These are phyloP conservation scores for Heliconius eleuchia DNA, from an alignment of 1,140 invertebrate species.

Conservation along the genomic window DNA sequence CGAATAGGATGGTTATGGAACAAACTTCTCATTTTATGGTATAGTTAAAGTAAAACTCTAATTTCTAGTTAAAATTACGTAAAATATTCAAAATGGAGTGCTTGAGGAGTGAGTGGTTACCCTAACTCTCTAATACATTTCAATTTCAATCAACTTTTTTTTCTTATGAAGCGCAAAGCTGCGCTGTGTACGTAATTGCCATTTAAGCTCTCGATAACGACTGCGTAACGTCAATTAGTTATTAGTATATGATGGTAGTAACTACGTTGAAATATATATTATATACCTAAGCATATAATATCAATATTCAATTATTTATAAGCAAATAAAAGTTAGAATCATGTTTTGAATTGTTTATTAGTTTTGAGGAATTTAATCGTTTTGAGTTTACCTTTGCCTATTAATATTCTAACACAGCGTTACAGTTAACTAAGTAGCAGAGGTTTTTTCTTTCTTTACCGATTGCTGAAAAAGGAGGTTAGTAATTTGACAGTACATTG, in stretches of 20 bases:
- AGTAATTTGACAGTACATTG: too few species aligned
- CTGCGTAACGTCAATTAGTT: background rate
- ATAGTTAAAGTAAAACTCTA: too few species aligned
- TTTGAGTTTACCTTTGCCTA: background rate
- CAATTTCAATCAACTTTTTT: background rate
- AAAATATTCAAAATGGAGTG: too few species aligned
- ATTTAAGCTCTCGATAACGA: background rate
- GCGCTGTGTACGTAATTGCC: background rate
- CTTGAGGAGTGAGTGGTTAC: too few species aligned
- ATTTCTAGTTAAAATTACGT: too few species aligned
- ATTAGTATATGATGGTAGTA: background rate
- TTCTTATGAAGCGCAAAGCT: background rate
- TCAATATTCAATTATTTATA: slow-evolving; percentile 3
- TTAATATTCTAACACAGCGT: background rate
- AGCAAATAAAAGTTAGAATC: slow-evolving; percentile 6
- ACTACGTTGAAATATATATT: background rate
- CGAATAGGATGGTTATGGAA: too few species aligned
- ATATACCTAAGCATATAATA: background rate
- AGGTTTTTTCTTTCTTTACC: background rate
- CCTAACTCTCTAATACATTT: too few species aligned
- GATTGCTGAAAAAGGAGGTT: too few species aligned
- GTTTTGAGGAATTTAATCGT: background rate
- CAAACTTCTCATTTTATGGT: too few species aligned
- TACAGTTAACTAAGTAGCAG: too few species aligned
- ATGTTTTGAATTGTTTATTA: background rate